Conservation (phyloP, 2,113 vertebrate species). For the Galemys pyrenaicus region DNA sequence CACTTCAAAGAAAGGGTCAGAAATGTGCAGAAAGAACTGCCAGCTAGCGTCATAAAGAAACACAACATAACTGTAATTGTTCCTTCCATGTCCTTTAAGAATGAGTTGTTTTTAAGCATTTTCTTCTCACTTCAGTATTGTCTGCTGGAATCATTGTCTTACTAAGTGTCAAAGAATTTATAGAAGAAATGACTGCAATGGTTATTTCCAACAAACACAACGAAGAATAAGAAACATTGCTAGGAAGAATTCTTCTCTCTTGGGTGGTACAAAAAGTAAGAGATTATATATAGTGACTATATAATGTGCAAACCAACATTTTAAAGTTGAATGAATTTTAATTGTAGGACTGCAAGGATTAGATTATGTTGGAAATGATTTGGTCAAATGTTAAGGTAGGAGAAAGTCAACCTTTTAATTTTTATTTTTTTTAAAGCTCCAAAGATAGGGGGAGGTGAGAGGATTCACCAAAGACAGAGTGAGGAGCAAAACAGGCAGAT, state of each 20-base stretch:
- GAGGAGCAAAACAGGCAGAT: too few relatives aligned
- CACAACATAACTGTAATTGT: not conserved
- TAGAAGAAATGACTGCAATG: constrained; percentile 26
- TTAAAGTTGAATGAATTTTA: constrained; percentile 5
- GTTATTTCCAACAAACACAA: not conserved
- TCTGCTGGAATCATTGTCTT: not conserved
- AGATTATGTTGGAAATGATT: constrained; percentile 20
- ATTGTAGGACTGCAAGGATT: not conserved
- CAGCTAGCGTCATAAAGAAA: constrained; percentile 28
- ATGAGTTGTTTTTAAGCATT: not conserved
- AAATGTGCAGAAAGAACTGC: constrained; percentile 19
- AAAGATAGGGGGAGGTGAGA: too few relatives aligned
- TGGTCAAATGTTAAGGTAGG: not conserved
- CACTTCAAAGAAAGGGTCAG: constrained; percentile 38
- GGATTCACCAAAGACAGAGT: too few relatives aligned
- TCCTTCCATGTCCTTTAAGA: not conserved
- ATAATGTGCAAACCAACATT: not conserved
- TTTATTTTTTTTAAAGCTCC: too few relatives aligned
- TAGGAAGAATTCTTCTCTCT: not conserved
- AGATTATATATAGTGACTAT: not conserved
- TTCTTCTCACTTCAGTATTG: not conserved
- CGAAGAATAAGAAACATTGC: not conserved
- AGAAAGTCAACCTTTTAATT: constrained; percentile 1
- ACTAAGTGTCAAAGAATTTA: not conserved
- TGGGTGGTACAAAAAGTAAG: not conserved